A percentile compares a stretch with the other conserved stretches of the same genome.
phyloP scores from a whole-genome alignment of 1,140 invertebrate genomes.

The Bombus breviceps region DNA sequence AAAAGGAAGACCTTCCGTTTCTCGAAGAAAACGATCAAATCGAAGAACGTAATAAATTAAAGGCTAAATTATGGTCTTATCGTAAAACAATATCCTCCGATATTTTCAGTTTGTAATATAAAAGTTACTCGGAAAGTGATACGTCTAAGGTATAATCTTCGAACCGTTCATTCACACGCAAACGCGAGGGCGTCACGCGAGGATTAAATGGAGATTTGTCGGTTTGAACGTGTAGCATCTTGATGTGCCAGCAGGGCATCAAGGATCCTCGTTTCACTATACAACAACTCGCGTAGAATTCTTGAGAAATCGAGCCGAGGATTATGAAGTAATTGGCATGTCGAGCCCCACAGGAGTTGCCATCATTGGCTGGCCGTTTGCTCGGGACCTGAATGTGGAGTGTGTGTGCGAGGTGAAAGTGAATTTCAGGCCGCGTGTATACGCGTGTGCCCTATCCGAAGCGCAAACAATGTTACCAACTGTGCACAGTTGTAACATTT shows the following conservation, averaged over 20 bases:
- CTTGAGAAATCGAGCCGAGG: conserved; percentile 50
- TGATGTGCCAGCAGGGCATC: conserved; percentile 18
- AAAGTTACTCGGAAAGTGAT: no score
- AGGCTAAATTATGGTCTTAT: no score
- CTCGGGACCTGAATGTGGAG: conserved; percentile 38
- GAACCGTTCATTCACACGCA: background rate
- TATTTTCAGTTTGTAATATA: no score
- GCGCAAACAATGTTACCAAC: conserved; percentile 34
- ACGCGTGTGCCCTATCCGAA: conserved; percentile 49
- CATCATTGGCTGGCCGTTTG: conserved; percentile 34
- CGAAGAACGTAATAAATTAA: no score
- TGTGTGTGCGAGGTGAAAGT: conserved; percentile 72
- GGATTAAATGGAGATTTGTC: conserved; percentile 4
- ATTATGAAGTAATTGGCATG: conserved; percentile 67
- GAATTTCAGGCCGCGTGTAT: conserved; percentile 66
- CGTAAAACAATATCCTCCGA: no score
- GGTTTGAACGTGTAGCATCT: background rate
- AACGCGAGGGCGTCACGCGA: background rate
- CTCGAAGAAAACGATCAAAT: no score
- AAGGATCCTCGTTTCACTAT: background rate
- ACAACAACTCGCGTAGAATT: conserved; percentile 33
- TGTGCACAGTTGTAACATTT: conserved; percentile 48
- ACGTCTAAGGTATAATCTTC: no score
- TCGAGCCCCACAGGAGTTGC: conserved; percentile 53
- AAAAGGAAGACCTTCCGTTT: no score